Evolutionary conservation across 2,888 invertebrate species (phyloP).

Genomic region (Scaptomyza tumidula): DNA sequence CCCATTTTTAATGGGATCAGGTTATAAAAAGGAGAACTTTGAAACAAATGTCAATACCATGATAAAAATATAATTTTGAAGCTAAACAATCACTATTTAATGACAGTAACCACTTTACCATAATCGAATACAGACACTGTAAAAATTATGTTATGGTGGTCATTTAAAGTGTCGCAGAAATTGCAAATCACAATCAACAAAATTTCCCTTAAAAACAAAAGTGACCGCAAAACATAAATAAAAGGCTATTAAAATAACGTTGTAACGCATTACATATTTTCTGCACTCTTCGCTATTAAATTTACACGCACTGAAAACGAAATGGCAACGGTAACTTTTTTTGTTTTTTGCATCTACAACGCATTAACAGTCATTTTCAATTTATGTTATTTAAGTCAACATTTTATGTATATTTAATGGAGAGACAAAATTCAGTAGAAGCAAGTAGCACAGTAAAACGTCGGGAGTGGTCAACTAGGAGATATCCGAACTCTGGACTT

Average conservation of each 20-base stretch:
- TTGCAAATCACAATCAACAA: conserved; percentile 45
- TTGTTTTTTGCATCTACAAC: conserved; percentile 46
- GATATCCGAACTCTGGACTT: no score
- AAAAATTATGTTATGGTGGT: no score
- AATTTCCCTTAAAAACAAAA: background rate
- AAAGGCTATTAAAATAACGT: conserved; percentile 54
- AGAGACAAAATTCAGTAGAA: background rate
- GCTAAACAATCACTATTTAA: no score
- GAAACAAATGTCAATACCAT: no score
- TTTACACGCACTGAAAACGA: conserved; percentile 28
- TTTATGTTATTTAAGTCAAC: conserved; percentile 51
- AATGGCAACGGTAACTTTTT: conserved; percentile 33
- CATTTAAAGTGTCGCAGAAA: conserved; percentile 55
- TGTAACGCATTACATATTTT: conserved; percentile 56
- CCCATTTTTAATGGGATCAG: no score
- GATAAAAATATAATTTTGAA: no score
- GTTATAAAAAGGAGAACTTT: no score
- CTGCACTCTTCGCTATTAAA: conserved; percentile 59
- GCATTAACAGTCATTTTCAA: conserved; percentile 62
- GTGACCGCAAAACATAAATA: conserved; percentile 10
- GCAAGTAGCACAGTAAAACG: no score
- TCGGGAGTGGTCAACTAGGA: no score
- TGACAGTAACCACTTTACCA: no score
- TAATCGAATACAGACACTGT: no score
- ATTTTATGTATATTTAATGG: conserved; percentile 24